Evolutionary conservation across 1,140 invertebrate species (phyloP), one percentile per base, ranked within the genome.

Genomic region (Drosophila mojavensis): DNA sequence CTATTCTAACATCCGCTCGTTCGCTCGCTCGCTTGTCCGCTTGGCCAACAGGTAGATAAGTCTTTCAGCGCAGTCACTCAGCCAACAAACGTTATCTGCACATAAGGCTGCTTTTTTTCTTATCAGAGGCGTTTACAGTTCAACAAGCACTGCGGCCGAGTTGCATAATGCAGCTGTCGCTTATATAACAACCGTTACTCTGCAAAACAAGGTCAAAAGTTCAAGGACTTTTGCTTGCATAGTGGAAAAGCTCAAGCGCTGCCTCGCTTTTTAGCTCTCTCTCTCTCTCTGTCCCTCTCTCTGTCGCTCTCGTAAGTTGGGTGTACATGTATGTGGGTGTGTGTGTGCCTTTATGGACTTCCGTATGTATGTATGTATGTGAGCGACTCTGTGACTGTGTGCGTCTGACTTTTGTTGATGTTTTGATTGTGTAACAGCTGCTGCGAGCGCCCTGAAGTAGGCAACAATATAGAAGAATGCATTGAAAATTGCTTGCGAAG

Each of bases 201-300:
- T 28, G 17, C 26, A 36, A 86, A 88, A 88, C 83, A 88, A 88
- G 83, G 83, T 88, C 83, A 88, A 71, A 83, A 79, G 83, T 88
- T 88, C 83, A 88, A 89, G 83, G 83, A 88, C 83, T 88, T 70
- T 75, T 30, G 13, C 11, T 13, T 1, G 59, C 36, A 9, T 26
- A 17, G 24, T 51, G 79, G 41, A 64, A 86, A 88, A 86, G 82
- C 83, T 88, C 51, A 1, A 48, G 33, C 7, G 33, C 33, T 36
- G 7, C 1, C 33, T 36, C 9, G 7, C 33, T 36, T 9, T 36
- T 5, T 36, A 3, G 33, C 7, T 36, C 33, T 36, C 33, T 9
- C 33, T 10, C 33, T 2, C 33, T 9, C 10, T 28, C 26, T 36
- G 7, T 36, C 33, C 10, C 33, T 11, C 33, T 10, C 10, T 36